Conservation (phyloP, 1,140 invertebrate genomes). For the Zaprionus kolodkinae region DNA sequence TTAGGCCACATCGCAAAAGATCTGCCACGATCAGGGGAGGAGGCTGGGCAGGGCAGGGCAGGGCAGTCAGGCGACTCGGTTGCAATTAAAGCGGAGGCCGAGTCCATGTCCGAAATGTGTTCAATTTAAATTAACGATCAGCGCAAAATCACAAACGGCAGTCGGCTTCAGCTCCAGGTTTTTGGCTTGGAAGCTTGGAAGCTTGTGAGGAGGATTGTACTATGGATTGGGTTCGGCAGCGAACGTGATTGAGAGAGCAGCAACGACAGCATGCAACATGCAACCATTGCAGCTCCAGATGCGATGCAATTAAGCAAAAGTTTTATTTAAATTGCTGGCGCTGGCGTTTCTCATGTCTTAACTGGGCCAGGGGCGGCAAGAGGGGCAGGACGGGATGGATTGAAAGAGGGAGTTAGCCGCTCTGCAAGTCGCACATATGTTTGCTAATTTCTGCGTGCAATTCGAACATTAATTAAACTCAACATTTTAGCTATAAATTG, state of each 20-base stretch:
- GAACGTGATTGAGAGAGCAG: constrained; percentile 40
- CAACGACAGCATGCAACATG: constrained; percentile 53
- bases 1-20: constrained; percentile 51
- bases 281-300: constrained; percentile 53
- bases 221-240: constrained; percentile 18
- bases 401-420: neutral
- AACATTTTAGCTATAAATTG: constrained; percentile 81
- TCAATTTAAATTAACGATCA: constrained; percentile 82
- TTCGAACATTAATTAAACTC: constrained; percentile 79
- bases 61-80: constrained; percentile 21
- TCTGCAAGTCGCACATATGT: constrained; percentile 64
- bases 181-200: neutral
- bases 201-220: constrained; percentile 2
- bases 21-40: constrained; percentile 14
- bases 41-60: constrained; percentile 20
- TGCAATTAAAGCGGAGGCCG: constrained; percentile 69
- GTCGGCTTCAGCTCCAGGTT: constrained; percentile 14
- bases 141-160: constrained; percentile 63
- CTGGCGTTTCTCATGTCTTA: constrained; percentile 27
- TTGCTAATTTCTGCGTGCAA: constrained; percentile 82
- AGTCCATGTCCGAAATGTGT: constrained; percentile 80
- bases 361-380: neutral
- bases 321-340: constrained; percentile 80
- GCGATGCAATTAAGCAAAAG: constrained; percentile 79
- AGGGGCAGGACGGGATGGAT: neutral